Base-by-base conservation (phyloP, 1,140 invertebrate genomes). In the Lanistes nyassanus region DNA sequence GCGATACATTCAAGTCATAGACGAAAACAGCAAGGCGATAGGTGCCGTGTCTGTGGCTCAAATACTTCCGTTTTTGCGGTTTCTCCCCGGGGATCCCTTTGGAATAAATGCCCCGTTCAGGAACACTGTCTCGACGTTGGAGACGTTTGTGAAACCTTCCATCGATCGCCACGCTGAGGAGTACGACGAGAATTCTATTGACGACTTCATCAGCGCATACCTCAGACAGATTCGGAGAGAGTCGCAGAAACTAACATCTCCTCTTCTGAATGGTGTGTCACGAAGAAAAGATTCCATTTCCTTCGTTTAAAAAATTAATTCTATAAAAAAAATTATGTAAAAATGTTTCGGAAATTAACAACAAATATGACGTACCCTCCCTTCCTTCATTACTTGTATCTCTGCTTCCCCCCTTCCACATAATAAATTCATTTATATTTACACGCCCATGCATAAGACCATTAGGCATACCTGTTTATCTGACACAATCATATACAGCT, bases 31-130 rank as follows among this genome's bases (percentile, higher is more conserved):
- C 11, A 5, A 55, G 51, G 53, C 56, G 6, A 23, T 72, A n/a
- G 47, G 42, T 9, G 60, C 53, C 21, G 4, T 34, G 21, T 26
- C n/a, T 16, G 31, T 74, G 6, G 37, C 65, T 31, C 71, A 60
- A 5, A 42, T 72, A n/a, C 53, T 75, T 16, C 79, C 79, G 0
- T 58, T 78, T 31, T 13, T 80, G 3, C 60, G 65, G 31, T 75
- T 74, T n/a, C 37, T 80, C 11, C 79, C 79, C 31, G 78, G 76
- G 47, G 76, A 81, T 65, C 42, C 65, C 6, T 76, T 77, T 56
- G 65, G 64, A n/a, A 47, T 74, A 2, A 76, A 75, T 37, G 65
- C 37, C n/a, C 34, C 68, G 19, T 53, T 71, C 39, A 60, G 62
- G 4, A 80, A 77, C 34, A 51, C 74, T 19, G 19, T 37, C 4